Percentiles rank a stretch among this genome's conserved stretches.
phyloP scores from a whole-genome alignment of 2,113 vertebrate genomes.

The Xenus cinereus region DNA sequence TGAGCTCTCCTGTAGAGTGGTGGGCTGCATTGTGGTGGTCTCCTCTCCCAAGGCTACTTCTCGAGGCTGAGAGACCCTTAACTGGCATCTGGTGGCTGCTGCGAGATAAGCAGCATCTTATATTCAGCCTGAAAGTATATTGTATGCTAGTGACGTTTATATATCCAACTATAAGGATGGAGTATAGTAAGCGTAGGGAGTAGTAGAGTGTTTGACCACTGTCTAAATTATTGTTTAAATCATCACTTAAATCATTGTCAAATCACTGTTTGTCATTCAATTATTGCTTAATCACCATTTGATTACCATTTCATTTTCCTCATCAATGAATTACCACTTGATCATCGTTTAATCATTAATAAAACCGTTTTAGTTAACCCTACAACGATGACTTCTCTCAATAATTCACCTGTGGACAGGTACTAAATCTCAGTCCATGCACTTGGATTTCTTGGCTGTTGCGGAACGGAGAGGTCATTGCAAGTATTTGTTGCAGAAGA shows the following conservation, averaged over 20 bases:
- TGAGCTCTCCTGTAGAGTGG: background rate
- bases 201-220: background rate
- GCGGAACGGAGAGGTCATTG: background rate
- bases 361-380: background rate
- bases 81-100: background rate
- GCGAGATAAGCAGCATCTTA: rapidly evolving
- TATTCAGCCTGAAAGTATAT: background rate
- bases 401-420: background rate
- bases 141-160: rapidly evolving
- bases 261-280: background rate
- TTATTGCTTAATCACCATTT: background rate
- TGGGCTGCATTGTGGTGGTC: rapidly evolving
- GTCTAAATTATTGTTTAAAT: background rate
- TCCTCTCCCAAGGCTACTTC: background rate
- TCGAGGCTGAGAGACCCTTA: background rate
- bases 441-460: background rate
- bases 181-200: background rate
- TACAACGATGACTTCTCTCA: background rate
- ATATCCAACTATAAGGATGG: background rate
- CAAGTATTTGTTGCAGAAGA: background rate
- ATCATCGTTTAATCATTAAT: background rate
- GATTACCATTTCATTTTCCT: background rate
- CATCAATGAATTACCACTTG: background rate
- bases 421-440: background rate
- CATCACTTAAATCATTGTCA: background rate